A percentile compares a stretch with the other conserved stretches of the same genome.
These are phyloP conservation scores for Lasioglossum lativentre DNA, from an alignment of 2,888 invertebrate genomes.

Conservation along the genomic window DNA sequence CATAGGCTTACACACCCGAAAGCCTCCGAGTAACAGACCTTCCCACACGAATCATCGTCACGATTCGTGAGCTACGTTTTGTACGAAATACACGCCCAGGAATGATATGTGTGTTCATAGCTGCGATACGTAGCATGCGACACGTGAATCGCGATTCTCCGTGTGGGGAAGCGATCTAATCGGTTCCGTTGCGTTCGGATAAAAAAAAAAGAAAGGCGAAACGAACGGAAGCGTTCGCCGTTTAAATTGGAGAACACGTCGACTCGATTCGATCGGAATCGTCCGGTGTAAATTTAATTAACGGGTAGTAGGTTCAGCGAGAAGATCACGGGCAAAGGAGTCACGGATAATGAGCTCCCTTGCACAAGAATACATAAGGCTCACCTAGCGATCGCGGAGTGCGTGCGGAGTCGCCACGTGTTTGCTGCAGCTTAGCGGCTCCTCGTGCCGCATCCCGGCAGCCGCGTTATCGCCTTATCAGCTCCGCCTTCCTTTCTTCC, in stretches of 20 bases:
- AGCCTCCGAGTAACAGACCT: not conserved
- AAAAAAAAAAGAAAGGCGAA: not conserved
- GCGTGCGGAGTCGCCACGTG: constrained; percentile 82
- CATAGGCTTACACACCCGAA: not conserved
- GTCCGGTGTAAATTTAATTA: constrained; percentile 10
- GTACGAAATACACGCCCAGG: not conserved
- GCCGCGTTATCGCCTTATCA: constrained; percentile 71
- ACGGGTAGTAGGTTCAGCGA: not conserved
- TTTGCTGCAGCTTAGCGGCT: constrained; percentile 82
- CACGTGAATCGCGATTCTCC: too few relatives aligned
- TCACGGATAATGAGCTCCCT: constrained; percentile 10
- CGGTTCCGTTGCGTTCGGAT: not conserved
- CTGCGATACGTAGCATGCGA: too few relatives aligned
- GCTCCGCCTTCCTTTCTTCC: constrained; percentile 49
- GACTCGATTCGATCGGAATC: constrained; percentile 8
- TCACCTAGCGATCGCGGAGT: constrained; percentile 82
- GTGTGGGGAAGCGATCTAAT: not conserved
- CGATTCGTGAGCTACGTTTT: too few relatives aligned
- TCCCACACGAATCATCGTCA: not conserved
- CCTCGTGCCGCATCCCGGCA: constrained; percentile 84
- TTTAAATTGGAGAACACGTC: not conserved
- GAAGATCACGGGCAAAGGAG: not conserved
- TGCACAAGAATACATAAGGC: constrained; percentile 37
- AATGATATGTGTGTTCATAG: not conserved
- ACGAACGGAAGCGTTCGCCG: not conserved